phyloP scores from a whole-genome alignment of 2,113 vertebrate genomes.

The Neopipo cinnamomea region DNA sequence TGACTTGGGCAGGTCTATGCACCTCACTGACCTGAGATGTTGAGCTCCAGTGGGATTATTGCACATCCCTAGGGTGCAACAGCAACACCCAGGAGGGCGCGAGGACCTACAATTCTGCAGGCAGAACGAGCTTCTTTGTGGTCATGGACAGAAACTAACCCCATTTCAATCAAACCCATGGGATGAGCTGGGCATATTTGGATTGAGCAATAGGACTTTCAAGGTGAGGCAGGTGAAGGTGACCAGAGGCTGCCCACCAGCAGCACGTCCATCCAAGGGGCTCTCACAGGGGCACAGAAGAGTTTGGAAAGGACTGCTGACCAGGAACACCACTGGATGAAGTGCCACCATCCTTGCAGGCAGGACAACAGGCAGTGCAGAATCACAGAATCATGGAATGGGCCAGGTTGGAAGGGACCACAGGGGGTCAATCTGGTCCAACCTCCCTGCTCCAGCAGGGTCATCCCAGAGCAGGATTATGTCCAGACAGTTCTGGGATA shows the following conservation, averaged over 20 bases:
- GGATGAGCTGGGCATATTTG: too few relatives aligned
- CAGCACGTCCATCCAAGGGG: rapidly evolving
- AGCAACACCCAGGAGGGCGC: not conserved
- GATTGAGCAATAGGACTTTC: too few relatives aligned
- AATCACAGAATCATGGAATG: not conserved
- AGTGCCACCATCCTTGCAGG: not conserved
- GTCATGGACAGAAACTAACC: rapidly evolving
- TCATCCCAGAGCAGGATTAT: not conserved
- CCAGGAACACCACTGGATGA: too few relatives aligned
- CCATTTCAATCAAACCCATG: not conserved
- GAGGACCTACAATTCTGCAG: not conserved
- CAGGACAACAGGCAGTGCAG: not conserved
- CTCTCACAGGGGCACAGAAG: rapidly evolving
- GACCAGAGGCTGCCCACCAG: not conserved
- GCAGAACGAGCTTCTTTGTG: not conserved
- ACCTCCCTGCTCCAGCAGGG: not conserved
- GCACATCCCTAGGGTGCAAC: rapidly evolving
- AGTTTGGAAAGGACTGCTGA: not conserved
- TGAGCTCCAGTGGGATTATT: not conserved
- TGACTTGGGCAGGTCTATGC: not conserved
- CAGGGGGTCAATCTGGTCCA: not conserved
- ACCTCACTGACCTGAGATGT: not conserved
- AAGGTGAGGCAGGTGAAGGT: rapidly evolving
- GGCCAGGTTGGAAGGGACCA: not conserved
- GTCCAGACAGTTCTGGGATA: not conserved